phyloP scores from a whole-genome alignment of 2,888 invertebrate genomes.

The Hirtodrosophila confusa region DNA sequence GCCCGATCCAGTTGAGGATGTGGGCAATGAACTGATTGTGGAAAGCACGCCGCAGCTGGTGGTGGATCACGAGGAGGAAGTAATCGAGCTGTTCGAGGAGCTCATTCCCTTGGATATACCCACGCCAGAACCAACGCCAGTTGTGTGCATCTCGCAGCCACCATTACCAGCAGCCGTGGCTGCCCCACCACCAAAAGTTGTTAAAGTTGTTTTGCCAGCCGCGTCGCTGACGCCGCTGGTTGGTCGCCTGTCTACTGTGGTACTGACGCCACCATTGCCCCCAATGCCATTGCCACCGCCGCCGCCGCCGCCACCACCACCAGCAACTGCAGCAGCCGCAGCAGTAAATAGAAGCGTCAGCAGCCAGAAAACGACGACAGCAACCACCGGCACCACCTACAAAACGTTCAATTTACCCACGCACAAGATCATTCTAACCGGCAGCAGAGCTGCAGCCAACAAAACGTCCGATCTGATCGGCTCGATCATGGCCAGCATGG shows the following conservation, averaged over 20 bases:
- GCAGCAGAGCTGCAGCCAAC: conserved; percentile 42
- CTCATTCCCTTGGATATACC: conserved; percentile 49
- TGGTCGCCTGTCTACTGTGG: conserved; percentile 52
- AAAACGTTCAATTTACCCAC: conserved; percentile 69
- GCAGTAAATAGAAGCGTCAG: conserved; percentile 15
- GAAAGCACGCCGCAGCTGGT: conserved; percentile 75
- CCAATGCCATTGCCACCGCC: conserved; percentile 67
- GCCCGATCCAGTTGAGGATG: conserved; percentile 60
- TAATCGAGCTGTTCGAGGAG: conserved; percentile 74
- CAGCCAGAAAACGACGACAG: conserved; percentile 15
- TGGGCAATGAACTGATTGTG: conserved; percentile 60
- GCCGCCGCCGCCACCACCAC: conserved; percentile 68
- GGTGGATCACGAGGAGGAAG: conserved; percentile 83
- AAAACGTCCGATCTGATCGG: conserved; percentile 80
- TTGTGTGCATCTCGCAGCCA: conserved; percentile 41
- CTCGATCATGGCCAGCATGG: conserved; percentile 84
- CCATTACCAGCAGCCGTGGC: conserved; percentile 16
- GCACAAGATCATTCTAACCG: conserved; percentile 69
- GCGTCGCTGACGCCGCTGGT: conserved; percentile 51
- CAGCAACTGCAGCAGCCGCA: conserved; percentile 28
- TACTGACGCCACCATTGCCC: conserved; percentile 58
- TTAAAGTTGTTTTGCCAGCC: conserved; percentile 64
- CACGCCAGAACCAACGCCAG: conserved; percentile 20
- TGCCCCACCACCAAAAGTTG: conserved; percentile 39
- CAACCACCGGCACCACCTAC: conserved; percentile 50